phyloP scores from a whole-genome alignment of 2,888 invertebrate genomes.

The Orthosia incerta region DNA sequence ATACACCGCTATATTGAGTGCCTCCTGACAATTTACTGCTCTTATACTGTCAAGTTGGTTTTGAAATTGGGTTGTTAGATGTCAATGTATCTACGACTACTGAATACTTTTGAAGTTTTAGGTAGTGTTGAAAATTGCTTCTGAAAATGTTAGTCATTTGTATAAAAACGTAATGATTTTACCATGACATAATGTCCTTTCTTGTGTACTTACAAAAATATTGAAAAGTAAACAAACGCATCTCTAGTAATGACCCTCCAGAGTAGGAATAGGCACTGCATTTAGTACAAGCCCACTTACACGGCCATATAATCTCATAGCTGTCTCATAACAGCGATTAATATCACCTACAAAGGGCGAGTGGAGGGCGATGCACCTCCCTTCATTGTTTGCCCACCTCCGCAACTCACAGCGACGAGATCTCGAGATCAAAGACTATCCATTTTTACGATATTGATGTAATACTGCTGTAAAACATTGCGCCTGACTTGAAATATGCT shows the following conservation, averaged over 20 bases:
- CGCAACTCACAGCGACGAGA: slow-evolving; percentile 56
- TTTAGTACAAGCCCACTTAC: not conserved
- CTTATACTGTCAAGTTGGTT: slow-evolving; percentile 30
- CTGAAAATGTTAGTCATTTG: not conserved
- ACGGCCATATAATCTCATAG: slow-evolving; percentile 43
- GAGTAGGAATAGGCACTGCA: not conserved
- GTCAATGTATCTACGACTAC: not conserved
- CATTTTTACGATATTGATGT: slow-evolving; percentile 82
- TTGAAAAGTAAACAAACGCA: not conserved
- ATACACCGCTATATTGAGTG: slow-evolving; percentile 49
- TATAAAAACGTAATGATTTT: not conserved
- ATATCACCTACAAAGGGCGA: slow-evolving; percentile 57
- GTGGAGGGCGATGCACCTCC: slow-evolving; percentile 46
- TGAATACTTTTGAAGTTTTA: not conserved
- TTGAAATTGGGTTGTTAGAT: slow-evolving; percentile 28
- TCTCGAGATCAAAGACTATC: slow-evolving; percentile 81
- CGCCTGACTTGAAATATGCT: slow-evolving; percentile 63
- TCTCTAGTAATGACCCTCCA: not conserved
- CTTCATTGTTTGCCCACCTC: slow-evolving; percentile 72
- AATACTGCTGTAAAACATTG: slow-evolving; percentile 71
- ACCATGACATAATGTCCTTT: too few relatives aligned
- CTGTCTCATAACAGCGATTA: slow-evolving; percentile 54
- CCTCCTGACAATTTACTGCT: slow-evolving; percentile 37
- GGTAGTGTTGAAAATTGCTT: not conserved
- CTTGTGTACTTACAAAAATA: not conserved